phyloP scores from a whole-genome alignment of 2,113 vertebrate species.

The Notarius lentiginosus region DNA sequence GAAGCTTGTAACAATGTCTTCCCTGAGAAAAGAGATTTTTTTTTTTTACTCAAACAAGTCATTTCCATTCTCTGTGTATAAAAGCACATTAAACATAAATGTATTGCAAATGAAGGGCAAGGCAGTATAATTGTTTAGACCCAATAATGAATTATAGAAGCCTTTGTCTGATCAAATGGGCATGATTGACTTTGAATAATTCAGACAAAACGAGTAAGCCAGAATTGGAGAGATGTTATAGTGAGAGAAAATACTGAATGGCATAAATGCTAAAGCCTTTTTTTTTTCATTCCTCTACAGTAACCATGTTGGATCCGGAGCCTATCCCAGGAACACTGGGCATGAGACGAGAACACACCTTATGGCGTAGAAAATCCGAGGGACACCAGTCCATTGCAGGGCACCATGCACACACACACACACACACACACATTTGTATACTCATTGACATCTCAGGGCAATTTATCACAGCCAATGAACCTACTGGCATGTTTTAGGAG shows the following conservation, averaged over 20 bases:
- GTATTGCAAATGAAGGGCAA: conserved; percentile 65
- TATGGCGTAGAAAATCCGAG: no score
- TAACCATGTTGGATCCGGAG: not conserved
- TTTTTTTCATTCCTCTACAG: not conserved
- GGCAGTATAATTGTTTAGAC: conserved; percentile 72
- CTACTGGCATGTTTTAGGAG: not conserved
- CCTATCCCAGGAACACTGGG: not conserved
- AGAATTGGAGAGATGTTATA: conserved; percentile 31
- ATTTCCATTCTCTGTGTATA: conserved; percentile 49
- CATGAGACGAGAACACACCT: not conserved
- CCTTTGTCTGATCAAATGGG: conserved; percentile 69
- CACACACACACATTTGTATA: not conserved
- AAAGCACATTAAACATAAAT: conserved; percentile 73
- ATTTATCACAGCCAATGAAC: not conserved
- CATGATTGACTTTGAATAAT: conserved; percentile 68
- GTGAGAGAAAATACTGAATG: conserved; percentile 16
- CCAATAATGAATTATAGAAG: conserved; percentile 66
- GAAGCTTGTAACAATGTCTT: conserved; percentile 33
- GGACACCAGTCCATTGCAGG: not conserved
- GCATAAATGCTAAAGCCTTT: not conserved
- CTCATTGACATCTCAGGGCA: not conserved
- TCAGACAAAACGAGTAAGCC: conserved; percentile 61
- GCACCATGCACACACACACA: not conserved
- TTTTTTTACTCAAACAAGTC: conserved; percentile 47
- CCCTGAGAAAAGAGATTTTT: conserved; percentile 26